phyloP scores from a whole-genome alignment of 2,113 vertebrate genomes.

The Myiopsitta monachus region DNA sequence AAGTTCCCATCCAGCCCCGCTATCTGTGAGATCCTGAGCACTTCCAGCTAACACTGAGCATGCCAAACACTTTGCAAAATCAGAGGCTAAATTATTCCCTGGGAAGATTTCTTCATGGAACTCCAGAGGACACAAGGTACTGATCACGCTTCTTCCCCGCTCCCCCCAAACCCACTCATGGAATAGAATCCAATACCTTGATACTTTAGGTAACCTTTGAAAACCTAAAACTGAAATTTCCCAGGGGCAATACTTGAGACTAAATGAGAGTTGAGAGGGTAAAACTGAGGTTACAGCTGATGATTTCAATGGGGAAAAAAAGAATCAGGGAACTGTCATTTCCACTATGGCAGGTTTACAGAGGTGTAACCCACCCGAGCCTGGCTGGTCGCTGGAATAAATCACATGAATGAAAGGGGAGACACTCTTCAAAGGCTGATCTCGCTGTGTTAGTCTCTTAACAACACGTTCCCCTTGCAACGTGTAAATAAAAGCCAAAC shows the following conservation, averaged over 20 bases:
- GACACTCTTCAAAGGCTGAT: not conserved
- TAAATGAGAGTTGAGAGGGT: not conserved
- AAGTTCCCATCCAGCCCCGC: not conserved
- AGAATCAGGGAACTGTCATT: not conserved
- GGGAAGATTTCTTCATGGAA: not conserved
- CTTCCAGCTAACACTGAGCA: not conserved
- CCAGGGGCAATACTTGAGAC: not conserved
- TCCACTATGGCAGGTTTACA: not conserved
- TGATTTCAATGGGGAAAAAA: not conserved
- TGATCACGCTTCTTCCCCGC: rapidly evolving
- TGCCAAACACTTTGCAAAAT: not conserved
- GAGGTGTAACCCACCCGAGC: not conserved
- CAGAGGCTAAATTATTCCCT: not conserved
- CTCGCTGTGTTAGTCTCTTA: not conserved
- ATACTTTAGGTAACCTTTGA: not conserved
- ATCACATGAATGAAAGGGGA: not conserved
- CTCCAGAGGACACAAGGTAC: not conserved
- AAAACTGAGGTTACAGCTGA: not conserved
- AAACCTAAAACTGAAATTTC: not conserved
- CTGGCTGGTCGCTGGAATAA: not conserved
- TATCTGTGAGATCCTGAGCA: not conserved
- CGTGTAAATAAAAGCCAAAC: not conserved
- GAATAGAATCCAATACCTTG: not conserved
- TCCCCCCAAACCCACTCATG: rapidly evolving
- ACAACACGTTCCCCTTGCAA: not conserved